Evolutionary conservation across 2,797 vertebrate genomes (phyloP), one percentile per base, ranked within the genome.

Genomic region (Scarus forsteni): DNA sequence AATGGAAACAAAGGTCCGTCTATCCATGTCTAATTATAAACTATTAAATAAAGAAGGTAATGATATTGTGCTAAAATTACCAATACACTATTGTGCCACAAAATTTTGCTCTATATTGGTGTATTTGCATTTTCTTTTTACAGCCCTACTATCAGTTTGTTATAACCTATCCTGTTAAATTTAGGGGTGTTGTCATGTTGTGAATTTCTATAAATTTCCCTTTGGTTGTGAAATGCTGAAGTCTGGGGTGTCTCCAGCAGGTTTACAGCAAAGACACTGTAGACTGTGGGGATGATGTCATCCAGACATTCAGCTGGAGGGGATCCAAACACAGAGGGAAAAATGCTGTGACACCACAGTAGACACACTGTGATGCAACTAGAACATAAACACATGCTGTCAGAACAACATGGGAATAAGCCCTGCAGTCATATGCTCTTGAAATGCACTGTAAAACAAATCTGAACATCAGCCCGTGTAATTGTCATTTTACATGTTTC

Each of bases 331-430:
- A 70, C 38, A 10, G 48, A 1, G 40, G 15, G 12, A 54, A 10
- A 51, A 59, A 57, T 35, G 46, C n/a, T 62, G 9, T 55, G 38
- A 71, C 19, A 57, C 18, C 5, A 40, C 52, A 46, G 16, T 62
- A 57, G 19, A 39, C 8, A 39, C 8, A n/a, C 61, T 48, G 57
- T 40, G 13, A 67, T 19, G 27, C 40, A 1, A 53, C 18, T 57
- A 19, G 52, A 15, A 27, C 55, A 0, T 48, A 18, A 11, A 8
- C 14, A 42, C 0, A n/a, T 42, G 9, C 45, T 45, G 4, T 43
- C 19, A 15, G 2, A 36, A 10, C n/a, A 1, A 42, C 19, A 42
- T 3, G 55, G 45, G 49, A 60, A 60, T 42, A 16, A 49, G 18
- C 43, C 5, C 19, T 35, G 6, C 7, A 3, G 18, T 18, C 7